A percentile compares a stretch with the other conserved stretches of the same genome.
These are phyloP conservation scores for Agapornis roseicollis DNA, from an alignment of 2,113 vertebrate genomes.

Conservation along the genomic window DNA sequence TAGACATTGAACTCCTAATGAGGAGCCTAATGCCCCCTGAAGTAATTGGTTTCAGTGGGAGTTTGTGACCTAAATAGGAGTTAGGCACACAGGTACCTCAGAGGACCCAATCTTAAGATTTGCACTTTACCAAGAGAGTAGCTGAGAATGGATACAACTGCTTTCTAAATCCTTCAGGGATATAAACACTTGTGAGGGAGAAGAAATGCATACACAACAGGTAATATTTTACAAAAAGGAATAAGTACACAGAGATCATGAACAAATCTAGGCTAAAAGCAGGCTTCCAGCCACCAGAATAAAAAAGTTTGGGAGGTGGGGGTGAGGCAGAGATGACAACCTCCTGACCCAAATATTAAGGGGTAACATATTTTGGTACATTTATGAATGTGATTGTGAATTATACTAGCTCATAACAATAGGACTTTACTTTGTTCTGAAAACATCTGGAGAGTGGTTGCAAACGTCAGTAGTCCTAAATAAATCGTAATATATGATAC, in stretches of 20 bases:
- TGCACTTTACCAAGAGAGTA: not conserved
- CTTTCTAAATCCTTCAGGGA: not conserved
- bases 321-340: not conserved
- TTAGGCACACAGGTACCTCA: not conserved
- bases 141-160: not conserved
- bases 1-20: not conserved
- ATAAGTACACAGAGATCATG: not conserved
- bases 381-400: not conserved
- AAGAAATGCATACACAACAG: not conserved
- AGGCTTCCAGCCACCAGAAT: not conserved
- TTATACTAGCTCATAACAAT: not conserved
- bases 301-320: accelerated
- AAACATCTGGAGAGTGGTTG: not conserved
- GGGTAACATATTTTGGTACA: not conserved
- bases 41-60: conserved; percentile 22
- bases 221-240: not conserved
- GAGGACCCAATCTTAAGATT: not conserved
- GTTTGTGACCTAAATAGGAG: not conserved
- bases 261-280: not conserved
- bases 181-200: not conserved
- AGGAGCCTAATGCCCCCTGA: not conserved
- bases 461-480: not conserved
- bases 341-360: not conserved
- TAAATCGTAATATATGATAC: not conserved
- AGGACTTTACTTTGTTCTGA: not conserved